Base-by-base conservation (phyloP, 2,797 vertebrate species). In the Cossypha caffra region DNA sequence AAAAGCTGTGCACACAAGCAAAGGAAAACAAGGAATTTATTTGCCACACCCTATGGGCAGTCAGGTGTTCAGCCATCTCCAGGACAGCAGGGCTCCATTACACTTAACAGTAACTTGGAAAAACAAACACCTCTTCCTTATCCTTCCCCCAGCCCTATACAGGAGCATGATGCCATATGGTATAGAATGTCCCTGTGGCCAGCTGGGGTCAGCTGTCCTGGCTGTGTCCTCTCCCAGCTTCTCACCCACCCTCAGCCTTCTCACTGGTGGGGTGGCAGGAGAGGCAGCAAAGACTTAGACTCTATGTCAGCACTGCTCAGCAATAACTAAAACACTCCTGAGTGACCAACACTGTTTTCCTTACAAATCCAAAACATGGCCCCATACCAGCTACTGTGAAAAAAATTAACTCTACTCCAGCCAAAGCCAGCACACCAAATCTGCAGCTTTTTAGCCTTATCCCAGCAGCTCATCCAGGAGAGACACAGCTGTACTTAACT, bases 211-310 rank as follows among this genome's bases (percentile, higher is more conserved):
- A 67, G 40, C 3, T 67, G 33, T 47, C 47, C 68, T 45, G 14
- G 31, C 21, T 74, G 40, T 48, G 26, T 48, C 62, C 47, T 40
- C 15, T 67, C 35, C 23, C 31, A 67, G 0, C 54, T 74, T 38
- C 47, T 35, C 0, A 1, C 1, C 4, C 15, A 26, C 25, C 3
- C 21, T 45, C 40, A 54, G 21, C 18, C 26, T 54, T 13, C 68
- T 35, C 0, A 2, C 15, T 28, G 26, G 26, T 28, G 21, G 17
- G 10, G 18, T 54, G 21, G 23, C 0, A 1, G 31, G 40, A 28
- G 21, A 48, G 15, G 26, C 23, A 33, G 8, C 40, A 21, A 42
- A 62, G 35, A 47, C 29, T 51, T 51, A 47, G 38, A 35, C 29
- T 66, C 20, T 52, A 2, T 11, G 52, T 47, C 52, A 67, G 35